These are phyloP conservation scores for Ichneumoninae sp. DNA, from an alignment of 2,888 invertebrate genomes.

Conservation along the genomic window DNA sequence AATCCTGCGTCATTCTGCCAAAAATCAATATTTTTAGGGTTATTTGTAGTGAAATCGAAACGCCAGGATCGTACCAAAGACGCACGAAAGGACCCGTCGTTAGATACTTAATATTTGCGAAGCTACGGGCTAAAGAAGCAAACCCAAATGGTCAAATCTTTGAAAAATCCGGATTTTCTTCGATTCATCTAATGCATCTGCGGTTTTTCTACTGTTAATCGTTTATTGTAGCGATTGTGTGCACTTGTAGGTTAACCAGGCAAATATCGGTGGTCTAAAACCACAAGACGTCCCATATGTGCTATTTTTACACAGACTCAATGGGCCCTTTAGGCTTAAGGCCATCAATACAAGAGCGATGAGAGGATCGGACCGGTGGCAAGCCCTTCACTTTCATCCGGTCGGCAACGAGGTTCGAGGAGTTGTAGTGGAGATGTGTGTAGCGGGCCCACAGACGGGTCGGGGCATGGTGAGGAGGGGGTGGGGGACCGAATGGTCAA, in stretches of 20 bases:
- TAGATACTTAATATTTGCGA: too few species aligned
- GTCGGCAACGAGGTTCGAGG: conserved; percentile 55
- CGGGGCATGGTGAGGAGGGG: background rate
- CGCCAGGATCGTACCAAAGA: too few species aligned
- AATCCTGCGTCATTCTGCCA: background rate
- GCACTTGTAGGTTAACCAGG: background rate
- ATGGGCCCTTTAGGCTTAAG: background rate
- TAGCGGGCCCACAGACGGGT: background rate
- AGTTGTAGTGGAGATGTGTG: conserved; percentile 9
- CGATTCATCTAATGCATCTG: too few species aligned
- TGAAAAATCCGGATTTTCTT: too few species aligned
- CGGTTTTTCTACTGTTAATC: background rate
- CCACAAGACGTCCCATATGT: background rate
- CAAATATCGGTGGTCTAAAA: background rate
- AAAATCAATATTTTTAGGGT: background rate
- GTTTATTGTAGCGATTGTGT: too few species aligned
- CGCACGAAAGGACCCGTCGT: too few species aligned
- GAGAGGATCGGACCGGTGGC: background rate
- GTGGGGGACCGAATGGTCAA: conserved; percentile 22
- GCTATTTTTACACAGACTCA: background rate
- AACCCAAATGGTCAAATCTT: too few species aligned
- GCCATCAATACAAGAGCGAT: conserved; percentile 3
- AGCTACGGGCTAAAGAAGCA: too few species aligned
- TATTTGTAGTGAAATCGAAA: background rate
- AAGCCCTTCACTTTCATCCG: conserved; percentile 58